Conservation (phyloP, 30 jellyfish, hydroid and myxozoan genomes). For the Sanderia malayensis region DNA sequence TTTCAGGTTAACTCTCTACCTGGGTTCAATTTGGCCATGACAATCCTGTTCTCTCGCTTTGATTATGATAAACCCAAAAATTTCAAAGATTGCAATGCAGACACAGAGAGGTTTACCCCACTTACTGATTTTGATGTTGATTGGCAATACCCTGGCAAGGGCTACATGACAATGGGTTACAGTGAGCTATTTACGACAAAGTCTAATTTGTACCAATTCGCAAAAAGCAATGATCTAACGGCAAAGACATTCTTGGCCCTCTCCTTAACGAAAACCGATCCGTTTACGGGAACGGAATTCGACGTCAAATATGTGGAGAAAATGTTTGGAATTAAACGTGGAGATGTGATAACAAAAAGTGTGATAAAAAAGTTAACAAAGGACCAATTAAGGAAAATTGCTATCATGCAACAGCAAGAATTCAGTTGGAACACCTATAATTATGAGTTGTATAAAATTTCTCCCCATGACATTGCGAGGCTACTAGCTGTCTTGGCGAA, state of each 20-base stretch:
- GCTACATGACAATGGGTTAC: slow-evolving; percentile 82
- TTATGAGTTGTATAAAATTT: slow-evolving; percentile 47
- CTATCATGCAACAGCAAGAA: slow-evolving; percentile 27
- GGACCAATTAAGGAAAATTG: slow-evolving; percentile 58
- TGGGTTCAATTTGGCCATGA: too few relatives aligned
- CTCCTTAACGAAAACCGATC: not conserved
- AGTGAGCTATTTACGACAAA: slow-evolving; percentile 35
- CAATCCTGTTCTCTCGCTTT: too few relatives aligned
- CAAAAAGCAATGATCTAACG: slow-evolving; percentile 15
- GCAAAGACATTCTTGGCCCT: not conserved
- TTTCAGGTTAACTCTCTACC: too few relatives aligned
- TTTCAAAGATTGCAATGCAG: slow-evolving; percentile 40
- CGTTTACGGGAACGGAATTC: slow-evolving; percentile 22
- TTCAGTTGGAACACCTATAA: slow-evolving; percentile 48
- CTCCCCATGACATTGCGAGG: slow-evolving; percentile 35
- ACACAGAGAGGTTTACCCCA: slow-evolving; percentile 49
- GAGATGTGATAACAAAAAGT: slow-evolving; percentile 35
- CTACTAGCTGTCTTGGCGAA: slow-evolving; percentile 42
- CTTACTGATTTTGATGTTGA: slow-evolving; percentile 63
- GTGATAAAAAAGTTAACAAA: slow-evolving; percentile 41
- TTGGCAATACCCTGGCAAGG: slow-evolving; percentile 75
- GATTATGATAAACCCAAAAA: slow-evolving; percentile 32
- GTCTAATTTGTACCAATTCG: not conserved
- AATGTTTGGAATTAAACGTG: not conserved
- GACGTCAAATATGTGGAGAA: not conserved